A percentile compares a stretch with the other conserved stretches of the same genome.
Conservation (phyloP, 1,140 invertebrate species). For the Heliconius congener region DNA sequence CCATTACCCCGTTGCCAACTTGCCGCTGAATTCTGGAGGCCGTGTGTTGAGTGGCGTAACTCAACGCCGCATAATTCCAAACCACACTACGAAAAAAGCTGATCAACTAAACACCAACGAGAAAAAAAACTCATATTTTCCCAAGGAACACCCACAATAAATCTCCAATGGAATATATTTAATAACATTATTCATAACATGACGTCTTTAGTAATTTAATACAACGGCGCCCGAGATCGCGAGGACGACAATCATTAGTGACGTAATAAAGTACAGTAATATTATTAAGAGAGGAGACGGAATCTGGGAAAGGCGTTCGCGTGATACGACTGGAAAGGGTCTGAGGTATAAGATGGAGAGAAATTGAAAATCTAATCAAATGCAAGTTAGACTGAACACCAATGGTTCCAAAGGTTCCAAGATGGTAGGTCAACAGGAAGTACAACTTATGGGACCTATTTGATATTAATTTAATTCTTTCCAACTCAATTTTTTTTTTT, state of each 20-base stretch:
- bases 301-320: slow-evolving; percentile 47
- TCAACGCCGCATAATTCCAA: neutral
- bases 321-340: slow-evolving; percentile 29
- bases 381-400: no score
- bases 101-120: neutral
- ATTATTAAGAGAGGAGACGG: slow-evolving; percentile 51
- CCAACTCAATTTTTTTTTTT: no score
- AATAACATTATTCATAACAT: slow-evolving; percentile 38
- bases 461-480: no score
- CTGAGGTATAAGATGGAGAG: neutral
- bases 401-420: neutral
- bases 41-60: neutral
- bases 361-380: neutral
- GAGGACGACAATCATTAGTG: slow-evolving; percentile 52
- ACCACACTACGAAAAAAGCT: neutral
- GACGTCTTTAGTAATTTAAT: slow-evolving; percentile 45
- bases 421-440: no score
- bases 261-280: slow-evolving; percentile 53
- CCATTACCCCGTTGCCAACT: no score
- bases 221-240: slow-evolving; percentile 38
- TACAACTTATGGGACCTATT: no score
- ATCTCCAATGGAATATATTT: slow-evolving; percentile 27
- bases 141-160: slow-evolving; percentile 17
- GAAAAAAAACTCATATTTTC: neutral
- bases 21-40: neutral